phyloP scores from a whole-genome alignment of 2,113 vertebrate genomes.

The Eurypyga helias region DNA sequence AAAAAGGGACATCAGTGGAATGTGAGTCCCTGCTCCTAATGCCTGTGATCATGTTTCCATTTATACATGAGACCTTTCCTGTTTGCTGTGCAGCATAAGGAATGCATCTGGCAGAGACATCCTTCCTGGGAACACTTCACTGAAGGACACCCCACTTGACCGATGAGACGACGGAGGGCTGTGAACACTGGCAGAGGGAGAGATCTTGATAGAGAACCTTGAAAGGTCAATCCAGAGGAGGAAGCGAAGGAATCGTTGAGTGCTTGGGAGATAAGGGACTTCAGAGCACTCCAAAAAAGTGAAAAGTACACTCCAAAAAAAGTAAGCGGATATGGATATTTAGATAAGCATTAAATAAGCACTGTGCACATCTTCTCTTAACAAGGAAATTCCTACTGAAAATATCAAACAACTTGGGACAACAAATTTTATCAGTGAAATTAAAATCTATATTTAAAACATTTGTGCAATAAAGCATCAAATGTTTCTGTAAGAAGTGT shows the following conservation, averaged over 20 bases:
- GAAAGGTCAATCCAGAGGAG: background rate
- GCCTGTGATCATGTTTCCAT: background rate
- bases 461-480: background rate
- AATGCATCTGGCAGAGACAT: background rate
- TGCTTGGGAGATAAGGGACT: background rate
- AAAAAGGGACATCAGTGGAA: background rate
- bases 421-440: background rate
- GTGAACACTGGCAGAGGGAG: background rate
- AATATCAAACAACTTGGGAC: background rate
- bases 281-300: background rate
- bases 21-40: accelerated
- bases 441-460: background rate
- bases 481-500: background rate
- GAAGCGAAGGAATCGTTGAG: background rate
- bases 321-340: background rate
- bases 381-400: background rate
- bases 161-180: background rate
- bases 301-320: slow-evolving; percentile 3
- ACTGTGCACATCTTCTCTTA: background rate
- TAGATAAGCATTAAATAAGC: too few species aligned
- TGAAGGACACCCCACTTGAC: slow-evolving; percentile 14
- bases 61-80: background rate
- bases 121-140: slow-evolving; percentile 34
- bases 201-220: background rate
- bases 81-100: background rate